A percentile compares a stretch with the other conserved stretches of the same genome.
These are phyloP conservation scores for Drosophila busckii DNA, from an alignment of 1,140 invertebrate genomes.

Conservation along the genomic window DNA sequence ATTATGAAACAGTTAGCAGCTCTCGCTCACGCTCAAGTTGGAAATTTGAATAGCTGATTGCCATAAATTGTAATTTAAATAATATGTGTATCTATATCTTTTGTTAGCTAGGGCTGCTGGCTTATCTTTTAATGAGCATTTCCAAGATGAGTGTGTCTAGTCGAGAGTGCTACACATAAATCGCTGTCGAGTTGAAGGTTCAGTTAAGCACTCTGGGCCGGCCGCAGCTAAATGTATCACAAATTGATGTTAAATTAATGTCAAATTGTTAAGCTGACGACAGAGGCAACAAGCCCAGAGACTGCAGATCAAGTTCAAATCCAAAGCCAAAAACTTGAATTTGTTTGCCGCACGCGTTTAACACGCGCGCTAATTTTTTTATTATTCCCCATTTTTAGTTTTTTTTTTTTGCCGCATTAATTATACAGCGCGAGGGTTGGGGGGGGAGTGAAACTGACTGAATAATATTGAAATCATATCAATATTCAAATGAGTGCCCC, in stretches of 20 bases:
- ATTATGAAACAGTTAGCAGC: too few species aligned
- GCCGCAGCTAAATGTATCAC: neutral
- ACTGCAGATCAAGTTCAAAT: constrained; percentile 8
- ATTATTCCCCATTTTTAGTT: too few species aligned
- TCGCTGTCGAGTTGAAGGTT: constrained; percentile 16
- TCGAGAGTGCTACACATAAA: constrained; percentile 35
- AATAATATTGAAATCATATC: constrained; percentile 39
- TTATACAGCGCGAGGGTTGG: constrained; percentile 30
- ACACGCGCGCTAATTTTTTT: constrained; percentile 44
- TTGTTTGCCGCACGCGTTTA: constrained; percentile 38
- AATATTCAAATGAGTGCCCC: constrained; percentile 37
- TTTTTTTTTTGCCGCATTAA: too few species aligned
- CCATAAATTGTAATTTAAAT: constrained; percentile 39
- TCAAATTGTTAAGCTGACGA: constrained; percentile 19
- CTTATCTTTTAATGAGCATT: constrained; percentile 42
- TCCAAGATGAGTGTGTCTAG: constrained; percentile 17
- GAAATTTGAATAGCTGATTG: constrained; percentile 7
- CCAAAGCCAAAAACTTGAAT: constrained; percentile 6
- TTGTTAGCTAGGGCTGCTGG: too few species aligned
- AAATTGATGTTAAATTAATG: constrained; percentile 27
- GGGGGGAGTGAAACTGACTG: neutral
- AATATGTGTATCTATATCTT: constrained; percentile 36
- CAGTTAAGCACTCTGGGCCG: neutral
- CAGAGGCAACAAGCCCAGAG: constrained; percentile 13
- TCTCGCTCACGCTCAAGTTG: too few species aligned